Evolutionary conservation across 2,113 vertebrate genomes (phyloP).

Genomic region (Hylia prasina): DNA sequence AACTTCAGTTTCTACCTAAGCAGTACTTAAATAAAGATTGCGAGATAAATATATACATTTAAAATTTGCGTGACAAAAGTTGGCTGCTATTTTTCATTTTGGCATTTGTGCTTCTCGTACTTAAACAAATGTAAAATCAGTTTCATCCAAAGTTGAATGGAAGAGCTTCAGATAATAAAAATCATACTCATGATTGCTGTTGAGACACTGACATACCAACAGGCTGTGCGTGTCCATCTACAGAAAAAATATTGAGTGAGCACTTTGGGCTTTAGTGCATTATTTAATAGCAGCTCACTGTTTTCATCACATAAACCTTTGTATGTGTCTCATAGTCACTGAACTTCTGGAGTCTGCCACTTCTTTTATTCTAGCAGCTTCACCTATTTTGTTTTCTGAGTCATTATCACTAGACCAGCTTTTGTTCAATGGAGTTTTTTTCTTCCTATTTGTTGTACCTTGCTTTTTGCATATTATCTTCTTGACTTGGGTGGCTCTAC

Average conservation of each 20-base stretch:
- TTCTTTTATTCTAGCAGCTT: neutral
- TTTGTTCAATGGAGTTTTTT: neutral
- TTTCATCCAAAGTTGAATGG: neutral
- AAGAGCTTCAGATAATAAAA: neutral
- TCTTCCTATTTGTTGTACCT: neutral
- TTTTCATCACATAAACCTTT: neutral
- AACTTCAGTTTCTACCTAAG: neutral
- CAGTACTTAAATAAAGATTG: neutral
- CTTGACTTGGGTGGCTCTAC: neutral
- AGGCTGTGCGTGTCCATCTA: neutral
- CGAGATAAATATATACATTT: neutral
- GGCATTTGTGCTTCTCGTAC: neutral
- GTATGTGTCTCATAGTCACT: neutral
- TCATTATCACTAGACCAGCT: neutral
- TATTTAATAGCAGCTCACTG: neutral
- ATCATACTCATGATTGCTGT: neutral
- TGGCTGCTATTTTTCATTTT: neutral
- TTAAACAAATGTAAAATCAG: neutral
- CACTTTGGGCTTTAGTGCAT: accelerated
- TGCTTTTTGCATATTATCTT: neutral
- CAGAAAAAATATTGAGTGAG: neutral
- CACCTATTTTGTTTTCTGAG: neutral
- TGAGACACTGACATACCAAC: neutral
- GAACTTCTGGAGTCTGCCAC: neutral
- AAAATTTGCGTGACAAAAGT: neutral